Percentiles rank a stretch among this genome's conserved stretches.
Evolutionary conservation across 2,113 vertebrate species (phyloP).

Genomic region (Pachycephala philippinensis): DNA sequence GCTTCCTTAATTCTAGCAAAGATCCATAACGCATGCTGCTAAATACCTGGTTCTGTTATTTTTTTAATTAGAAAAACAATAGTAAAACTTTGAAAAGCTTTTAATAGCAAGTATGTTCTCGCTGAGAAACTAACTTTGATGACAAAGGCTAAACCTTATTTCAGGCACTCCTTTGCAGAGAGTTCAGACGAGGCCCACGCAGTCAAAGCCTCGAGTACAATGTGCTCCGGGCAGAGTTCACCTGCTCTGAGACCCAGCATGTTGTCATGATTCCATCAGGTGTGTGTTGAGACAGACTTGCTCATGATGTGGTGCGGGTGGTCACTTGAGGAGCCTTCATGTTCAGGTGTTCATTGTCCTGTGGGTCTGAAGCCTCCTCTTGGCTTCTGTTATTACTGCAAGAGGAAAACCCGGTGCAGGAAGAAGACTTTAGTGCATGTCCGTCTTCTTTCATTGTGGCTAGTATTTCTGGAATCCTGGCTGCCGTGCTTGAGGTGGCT

Average conservation of each 20-base stretch:
- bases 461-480: background rate
- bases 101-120: background rate
- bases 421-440: rapidly evolving
- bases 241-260: background rate
- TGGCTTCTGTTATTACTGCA: background rate
- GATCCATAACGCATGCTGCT: rapidly evolving
- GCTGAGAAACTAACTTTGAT: background rate
- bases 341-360: background rate
- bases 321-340: background rate
- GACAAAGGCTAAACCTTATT: background rate
- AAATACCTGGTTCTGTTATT: background rate
- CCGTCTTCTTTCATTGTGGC: background rate
- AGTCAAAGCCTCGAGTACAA: rapidly evolving
- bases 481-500: background rate
- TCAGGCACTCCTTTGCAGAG: rapidly evolving
- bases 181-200: rapidly evolving
- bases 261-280: too few species aligned
- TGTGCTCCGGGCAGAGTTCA: background rate
- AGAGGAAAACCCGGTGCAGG: background rate
- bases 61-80: background rate
- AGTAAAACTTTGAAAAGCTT: background rate
- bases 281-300: background rate
- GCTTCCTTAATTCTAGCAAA: background rate
- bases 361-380: background rate
- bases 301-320: background rate